These are phyloP conservation scores for Antrozous pallidus DNA, from an alignment of 2,797 vertebrate species.

Conservation along the genomic window DNA sequence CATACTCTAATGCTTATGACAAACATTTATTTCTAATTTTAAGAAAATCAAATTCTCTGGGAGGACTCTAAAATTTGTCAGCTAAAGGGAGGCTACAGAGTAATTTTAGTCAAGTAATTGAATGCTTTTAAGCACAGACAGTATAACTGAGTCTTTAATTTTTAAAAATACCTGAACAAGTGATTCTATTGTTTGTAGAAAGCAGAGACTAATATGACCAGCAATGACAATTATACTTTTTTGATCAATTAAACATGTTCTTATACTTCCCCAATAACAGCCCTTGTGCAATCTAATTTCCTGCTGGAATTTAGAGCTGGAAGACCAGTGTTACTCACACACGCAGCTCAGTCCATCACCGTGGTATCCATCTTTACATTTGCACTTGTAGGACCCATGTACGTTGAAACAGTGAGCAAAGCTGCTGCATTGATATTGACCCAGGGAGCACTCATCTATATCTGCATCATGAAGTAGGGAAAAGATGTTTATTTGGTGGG, in stretches of 20 bases:
- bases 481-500: background rate
- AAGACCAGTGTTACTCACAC: slow-evolving; percentile 84
- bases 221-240: background rate
- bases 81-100: background rate
- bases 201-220: background rate
- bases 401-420: slow-evolving; percentile 93
- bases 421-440: slow-evolving; percentile 88
- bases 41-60: background rate
- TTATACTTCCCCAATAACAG: background rate
- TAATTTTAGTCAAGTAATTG: slow-evolving; percentile 63
- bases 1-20: background rate
- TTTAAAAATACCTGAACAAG: slow-evolving; percentile 59
- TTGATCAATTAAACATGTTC: background rate
- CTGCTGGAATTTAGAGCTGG: background rate
- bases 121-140: slow-evolving; percentile 46
- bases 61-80: background rate
- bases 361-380: slow-evolving; percentile 93
- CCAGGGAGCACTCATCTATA: slow-evolving; percentile 92
- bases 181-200: slow-evolving; percentile 41
- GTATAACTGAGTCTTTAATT: background rate
- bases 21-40: background rate
- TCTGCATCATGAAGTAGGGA: slow-evolving; percentile 84
- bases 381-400: slow-evolving; percentile 96
- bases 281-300: background rate
- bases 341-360: slow-evolving; percentile 91